Conservation (phyloP, 2,888 invertebrate genomes). For the Drosophila colorata region DNA sequence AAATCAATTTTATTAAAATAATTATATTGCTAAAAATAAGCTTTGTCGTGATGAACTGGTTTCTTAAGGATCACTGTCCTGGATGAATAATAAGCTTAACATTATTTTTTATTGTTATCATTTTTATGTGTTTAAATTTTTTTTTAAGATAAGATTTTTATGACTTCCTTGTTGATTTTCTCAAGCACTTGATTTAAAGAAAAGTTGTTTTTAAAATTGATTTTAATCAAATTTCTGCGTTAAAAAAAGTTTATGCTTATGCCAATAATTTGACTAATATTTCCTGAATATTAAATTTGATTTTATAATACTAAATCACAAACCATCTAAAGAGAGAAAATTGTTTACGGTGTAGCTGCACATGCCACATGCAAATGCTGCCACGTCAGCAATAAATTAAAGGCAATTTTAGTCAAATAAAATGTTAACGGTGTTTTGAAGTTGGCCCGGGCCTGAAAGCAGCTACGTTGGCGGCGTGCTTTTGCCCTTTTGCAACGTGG, state of each 20-base stretch:
- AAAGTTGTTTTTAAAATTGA: not conserved
- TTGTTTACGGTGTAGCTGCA: slow-evolving; percentile 23
- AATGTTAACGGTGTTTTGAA: slow-evolving; percentile 72
- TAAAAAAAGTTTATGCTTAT: not conserved
- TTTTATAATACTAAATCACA: too few relatives aligned
- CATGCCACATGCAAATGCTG: slow-evolving; percentile 57
- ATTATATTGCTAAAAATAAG: too few relatives aligned
- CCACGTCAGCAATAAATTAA: slow-evolving; percentile 80
- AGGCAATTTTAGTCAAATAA: slow-evolving; percentile 81
- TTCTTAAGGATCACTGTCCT: too few relatives aligned
- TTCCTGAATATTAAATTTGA: too few relatives aligned
- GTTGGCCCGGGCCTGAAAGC: slow-evolving; percentile 35
- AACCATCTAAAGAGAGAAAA: too few relatives aligned
- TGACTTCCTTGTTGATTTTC: not conserved
- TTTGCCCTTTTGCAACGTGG: slow-evolving; percentile 75
- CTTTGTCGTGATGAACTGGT: too few relatives aligned
- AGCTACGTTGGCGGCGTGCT: slow-evolving; percentile 58
- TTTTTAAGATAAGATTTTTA: not conserved
- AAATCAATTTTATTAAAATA: not conserved
- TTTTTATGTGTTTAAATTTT: not conserved
- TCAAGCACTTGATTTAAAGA: not conserved
- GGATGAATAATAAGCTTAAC: too few relatives aligned
- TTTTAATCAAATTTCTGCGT: not conserved
- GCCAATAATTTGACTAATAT: not conserved
- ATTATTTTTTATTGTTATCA: too few relatives aligned